Evolutionary conservation across 2,113 vertebrate genomes (phyloP), one percentile per base, ranked within the genome.

Genomic region (Sturnira hondurensis): DNA sequence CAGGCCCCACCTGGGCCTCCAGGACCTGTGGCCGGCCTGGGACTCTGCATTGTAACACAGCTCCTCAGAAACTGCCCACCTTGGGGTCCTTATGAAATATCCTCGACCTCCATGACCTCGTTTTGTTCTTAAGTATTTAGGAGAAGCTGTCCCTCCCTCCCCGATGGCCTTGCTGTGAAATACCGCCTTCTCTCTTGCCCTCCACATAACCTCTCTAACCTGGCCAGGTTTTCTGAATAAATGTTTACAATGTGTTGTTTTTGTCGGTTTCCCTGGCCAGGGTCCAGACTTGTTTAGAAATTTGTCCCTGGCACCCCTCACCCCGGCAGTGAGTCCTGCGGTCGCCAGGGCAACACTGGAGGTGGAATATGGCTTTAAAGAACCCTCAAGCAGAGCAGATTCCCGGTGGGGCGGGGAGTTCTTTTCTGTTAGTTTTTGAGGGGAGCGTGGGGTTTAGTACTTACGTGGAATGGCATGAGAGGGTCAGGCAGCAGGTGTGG

Each of bases 251-350:
- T 13, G 43, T 36, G 80, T 47, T 80, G 78, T 91, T 88, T 88
- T 80, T 17, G 8, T 80, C 3, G 19, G 45, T 33, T 65, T 52
- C 84, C 80, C 93, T 97, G 96, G 93, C 96, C 31, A 68, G 7
- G 2, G 5, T 36, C 92, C 95, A 96, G 22, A 15, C 56, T 63
- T 15, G 0, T 71, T 96, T 71, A 81, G 94, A 96, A 94, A 26
- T 91, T 45, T 80, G 81, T 96, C n/a, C 83, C 80, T 88, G 93
- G 94, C 82, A 63, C 33, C 61, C 58, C 31, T 33, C 0, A 5
- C 45, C 2, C 3, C 33, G 77, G n/a, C 86, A 19, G n/a, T 24
- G 5, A 5, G 9, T 38, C 56, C 28, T 3, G 31, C 2, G 26
- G 78, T 93, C 4, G 1, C 85, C 58, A 58, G 68, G 94, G 90